Conservation (phyloP, 2,797 vertebrate genomes). For the Tolypeutes matacus region DNA sequence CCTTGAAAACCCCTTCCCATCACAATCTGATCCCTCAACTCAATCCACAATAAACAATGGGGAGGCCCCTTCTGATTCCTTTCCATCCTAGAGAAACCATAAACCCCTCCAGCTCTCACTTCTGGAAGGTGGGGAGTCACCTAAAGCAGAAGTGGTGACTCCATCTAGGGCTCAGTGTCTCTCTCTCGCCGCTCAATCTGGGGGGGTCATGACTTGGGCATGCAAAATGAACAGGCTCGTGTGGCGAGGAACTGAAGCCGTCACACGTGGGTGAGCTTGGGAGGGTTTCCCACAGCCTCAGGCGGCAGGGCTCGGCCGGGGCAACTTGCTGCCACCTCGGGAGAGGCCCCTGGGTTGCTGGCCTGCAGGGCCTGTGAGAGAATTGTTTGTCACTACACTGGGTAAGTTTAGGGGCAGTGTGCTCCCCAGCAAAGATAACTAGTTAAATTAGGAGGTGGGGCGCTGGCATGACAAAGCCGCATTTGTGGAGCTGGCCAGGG, state of each 20-base stretch:
- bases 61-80: background rate
- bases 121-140: background rate
- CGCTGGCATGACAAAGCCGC: background rate
- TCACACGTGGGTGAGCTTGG: background rate
- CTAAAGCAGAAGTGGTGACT: too few relatives aligned
- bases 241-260: background rate
- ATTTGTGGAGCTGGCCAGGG: background rate
- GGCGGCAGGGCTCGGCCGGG: too few relatives aligned
- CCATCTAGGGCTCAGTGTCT: background rate
- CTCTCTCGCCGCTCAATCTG: background rate
- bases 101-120: background rate
- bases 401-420: too few relatives aligned
- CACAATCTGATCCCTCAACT: background rate
- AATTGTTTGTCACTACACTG: background rate
- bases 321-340: background rate
- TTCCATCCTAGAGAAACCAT: background rate
- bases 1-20: conserved; percentile 11
- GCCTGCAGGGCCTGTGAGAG: background rate
- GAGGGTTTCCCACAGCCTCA: background rate
- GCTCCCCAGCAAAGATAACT: background rate
- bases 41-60: background rate
- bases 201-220: background rate
- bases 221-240: background rate
- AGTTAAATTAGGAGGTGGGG: background rate
- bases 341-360: background rate